A percentile compares a stretch with the other conserved stretches of the same genome.
These are phyloP conservation scores for Artemisiospiza belli DNA, from an alignment of 2,113 vertebrate genomes.

Conservation along the genomic window DNA sequence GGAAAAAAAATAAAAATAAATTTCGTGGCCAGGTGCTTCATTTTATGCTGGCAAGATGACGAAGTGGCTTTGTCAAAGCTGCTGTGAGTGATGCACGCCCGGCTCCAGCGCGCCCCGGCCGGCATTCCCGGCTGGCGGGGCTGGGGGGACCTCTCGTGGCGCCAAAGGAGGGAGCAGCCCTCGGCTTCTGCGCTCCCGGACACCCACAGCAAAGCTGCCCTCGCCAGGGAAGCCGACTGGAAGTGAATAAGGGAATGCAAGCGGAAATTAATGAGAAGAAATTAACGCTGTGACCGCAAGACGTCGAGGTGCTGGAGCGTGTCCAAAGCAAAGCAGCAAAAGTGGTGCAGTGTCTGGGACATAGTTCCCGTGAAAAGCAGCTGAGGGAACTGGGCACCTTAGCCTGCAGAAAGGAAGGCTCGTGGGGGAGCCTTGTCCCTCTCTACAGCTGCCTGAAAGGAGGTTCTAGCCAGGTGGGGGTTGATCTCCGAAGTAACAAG, in stretches of 20 bases:
- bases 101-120: neutral
- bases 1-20: too few species aligned
- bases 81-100: accelerated
- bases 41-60: neutral
- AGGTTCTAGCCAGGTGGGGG: too few species aligned
- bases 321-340: neutral
- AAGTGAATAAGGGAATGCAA: accelerated
- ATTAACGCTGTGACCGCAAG: neutral
- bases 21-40: neutral
- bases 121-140: neutral
- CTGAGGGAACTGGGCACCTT: neutral
- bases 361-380: accelerated
- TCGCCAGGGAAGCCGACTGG: accelerated
- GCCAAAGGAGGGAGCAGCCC: accelerated
- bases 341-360: neutral
- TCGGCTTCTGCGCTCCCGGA: too few species aligned
- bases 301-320: neutral
- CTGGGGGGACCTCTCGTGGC: constrained; percentile 52
- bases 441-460: neutral
- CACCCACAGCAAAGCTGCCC: neutral
- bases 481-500: neutral
- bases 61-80: accelerated
- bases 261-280: neutral
- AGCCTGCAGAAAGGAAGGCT: neutral
- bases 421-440: neutral